Evolutionary conservation across 2,888 invertebrate species (phyloP).

Genomic region (Tachystola acroxantha): DNA sequence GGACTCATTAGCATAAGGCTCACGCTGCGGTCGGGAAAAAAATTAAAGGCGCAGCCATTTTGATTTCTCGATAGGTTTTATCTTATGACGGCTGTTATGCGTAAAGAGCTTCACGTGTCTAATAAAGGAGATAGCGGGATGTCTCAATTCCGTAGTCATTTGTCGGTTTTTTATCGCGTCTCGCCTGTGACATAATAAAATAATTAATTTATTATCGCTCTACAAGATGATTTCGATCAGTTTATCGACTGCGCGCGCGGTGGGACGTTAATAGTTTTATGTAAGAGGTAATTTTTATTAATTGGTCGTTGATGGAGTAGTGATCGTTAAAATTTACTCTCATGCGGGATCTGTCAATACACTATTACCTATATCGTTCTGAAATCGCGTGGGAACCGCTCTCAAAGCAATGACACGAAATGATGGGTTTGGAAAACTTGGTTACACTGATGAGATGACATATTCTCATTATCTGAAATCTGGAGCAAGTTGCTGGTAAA

Average conservation of each 20-base stretch:
- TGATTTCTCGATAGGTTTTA: conserved; percentile 61
- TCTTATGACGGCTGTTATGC: conserved; percentile 55
- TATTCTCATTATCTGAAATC: no score
- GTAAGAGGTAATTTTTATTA: conserved; percentile 72
- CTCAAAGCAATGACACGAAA: no score
- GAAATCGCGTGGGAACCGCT: not conserved
- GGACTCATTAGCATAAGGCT: conserved; percentile 72
- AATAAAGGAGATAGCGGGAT: conserved; percentile 71
- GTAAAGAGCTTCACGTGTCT: conserved; percentile 52
- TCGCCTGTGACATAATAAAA: conserved; percentile 71
- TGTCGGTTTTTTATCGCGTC: conserved; percentile 66
- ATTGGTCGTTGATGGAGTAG: conserved; percentile 62
- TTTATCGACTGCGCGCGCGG: conserved; percentile 58
- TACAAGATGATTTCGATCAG: conserved; percentile 65
- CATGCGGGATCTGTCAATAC: conserved; percentile 52
- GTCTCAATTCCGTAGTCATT: conserved; percentile 70
- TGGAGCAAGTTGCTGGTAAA: no score
- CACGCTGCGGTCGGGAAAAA: conserved; percentile 63
- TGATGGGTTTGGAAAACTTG: no score
- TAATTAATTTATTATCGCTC: conserved; percentile 71
- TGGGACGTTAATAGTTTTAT: conserved; percentile 70
- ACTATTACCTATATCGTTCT: not conserved
- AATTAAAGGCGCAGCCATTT: conserved; percentile 49
- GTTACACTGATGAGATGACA: no score
- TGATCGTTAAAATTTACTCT: conserved; percentile 36